Evolutionary conservation across 1,140 invertebrate species (phyloP), one percentile per base, ranked within the genome.

Genomic region (Sitophilus oryzae): DNA sequence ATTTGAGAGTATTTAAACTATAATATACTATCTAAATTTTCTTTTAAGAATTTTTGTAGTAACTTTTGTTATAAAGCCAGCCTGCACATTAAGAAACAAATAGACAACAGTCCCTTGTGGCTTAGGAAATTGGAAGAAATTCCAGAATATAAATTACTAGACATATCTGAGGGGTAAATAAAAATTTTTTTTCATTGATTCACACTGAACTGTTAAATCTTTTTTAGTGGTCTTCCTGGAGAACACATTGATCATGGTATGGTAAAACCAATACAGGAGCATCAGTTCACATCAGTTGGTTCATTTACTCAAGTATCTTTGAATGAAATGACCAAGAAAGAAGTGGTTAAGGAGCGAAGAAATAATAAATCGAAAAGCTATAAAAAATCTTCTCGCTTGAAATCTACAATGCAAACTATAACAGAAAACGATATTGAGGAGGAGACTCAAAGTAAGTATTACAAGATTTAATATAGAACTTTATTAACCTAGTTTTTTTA

Each of bases 81-180:
- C 2, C 80, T 83, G 62, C 84, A 83, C 71, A 74, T 93, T 15
- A 83, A 90, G 61, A 77, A 83, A 53, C 91, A 94, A 74, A 79
- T 94, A 62, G 74, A 85, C 10, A 84, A 82, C 0, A 86, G 84
- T 65, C 91, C 91, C 0, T 66, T 93, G 2, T 94, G 91, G 91
- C 67, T 88, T 9, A 78, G 89, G 56, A 82, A 89, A 46, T 74
- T 81, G 66, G 84, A 89, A 69, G 72, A 77, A 9, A 77, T 79
- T 59, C 79, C 82, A 5, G 70, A 72, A 23, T 88, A 85, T 64
- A 68, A 78, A 55, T 61, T 85, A 3, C 61, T 82, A 3, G 68
- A 75, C 20, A 56, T 43, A 42, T 51, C 52, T 16, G 50, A 61
- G 58, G 61, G 56, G 68, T 69, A 64, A 49, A 54, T 58, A 9